A percentile compares a stretch with the other conserved stretches of the same genome.
Conservation (phyloP, 1,140 invertebrate genomes). For the Potamilus streckersoni region DNA sequence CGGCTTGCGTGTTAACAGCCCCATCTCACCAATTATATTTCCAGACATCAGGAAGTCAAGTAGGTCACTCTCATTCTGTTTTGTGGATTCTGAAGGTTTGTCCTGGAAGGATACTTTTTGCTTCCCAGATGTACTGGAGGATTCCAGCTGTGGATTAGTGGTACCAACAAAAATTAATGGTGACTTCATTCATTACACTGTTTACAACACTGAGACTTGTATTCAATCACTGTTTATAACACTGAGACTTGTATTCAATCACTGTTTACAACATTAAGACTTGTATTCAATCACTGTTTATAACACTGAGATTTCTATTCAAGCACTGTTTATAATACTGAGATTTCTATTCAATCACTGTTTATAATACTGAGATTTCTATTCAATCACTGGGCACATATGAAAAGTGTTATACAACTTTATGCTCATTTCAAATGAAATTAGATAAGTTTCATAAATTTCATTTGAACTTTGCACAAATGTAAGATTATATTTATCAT, state of each 20-base stretch:
- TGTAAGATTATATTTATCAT: too few species aligned
- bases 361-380: background rate
- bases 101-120: conserved; percentile 36
- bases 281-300: background rate
- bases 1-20: conserved; percentile 62
- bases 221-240: background rate
- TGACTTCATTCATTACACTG: background rate
- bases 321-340: background rate
- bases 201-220: background rate
- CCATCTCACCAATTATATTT: conserved; percentile 68
- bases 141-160: conserved; percentile 34
- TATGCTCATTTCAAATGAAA: background rate
- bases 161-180: background rate
- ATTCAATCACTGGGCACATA: background rate
- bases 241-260: background rate
- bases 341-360: background rate
- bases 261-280: too few species aligned
- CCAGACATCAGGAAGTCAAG: conserved; percentile 67
- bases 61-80: conserved; percentile 38
- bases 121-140: conserved; percentile 40
- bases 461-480: background rate
- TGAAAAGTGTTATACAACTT: background rate
- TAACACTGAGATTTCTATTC: background rate
- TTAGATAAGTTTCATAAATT: background rate
- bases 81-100: conserved; percentile 34